Evolutionary conservation across 1,140 invertebrate genomes (phyloP).

Genomic region (Ctenoplectra terminalis): DNA sequence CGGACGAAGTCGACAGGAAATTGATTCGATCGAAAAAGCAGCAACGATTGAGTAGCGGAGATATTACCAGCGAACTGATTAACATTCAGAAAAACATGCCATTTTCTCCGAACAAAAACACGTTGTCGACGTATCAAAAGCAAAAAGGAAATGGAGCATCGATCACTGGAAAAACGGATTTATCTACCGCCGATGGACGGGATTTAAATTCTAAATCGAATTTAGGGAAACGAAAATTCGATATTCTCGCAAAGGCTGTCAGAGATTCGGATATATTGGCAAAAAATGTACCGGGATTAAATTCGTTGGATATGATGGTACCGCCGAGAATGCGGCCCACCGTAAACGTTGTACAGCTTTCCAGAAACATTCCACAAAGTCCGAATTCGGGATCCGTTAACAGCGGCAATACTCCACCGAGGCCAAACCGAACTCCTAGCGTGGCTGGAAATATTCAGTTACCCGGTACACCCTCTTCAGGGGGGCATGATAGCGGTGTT

Average conservation of each 20-base stretch:
- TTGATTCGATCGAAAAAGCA: conserved; percentile 73
- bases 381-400: conserved; percentile 77
- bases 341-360: conserved; percentile 85
- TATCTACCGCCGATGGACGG: neutral
- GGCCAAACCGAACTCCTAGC: conserved; percentile 71
- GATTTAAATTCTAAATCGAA: conserved; percentile 66
- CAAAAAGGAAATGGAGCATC: conserved; percentile 60
- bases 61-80: conserved; percentile 76
- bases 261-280: conserved; percentile 79
- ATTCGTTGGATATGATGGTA: conserved; percentile 84
- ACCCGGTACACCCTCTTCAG: conserved; percentile 71
- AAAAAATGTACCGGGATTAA: conserved; percentile 83
- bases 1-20: conserved; percentile 77
- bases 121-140: conserved; percentile 72
- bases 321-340: conserved; percentile 83
- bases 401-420: conserved; percentile 72
- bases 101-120: conserved; percentile 74
- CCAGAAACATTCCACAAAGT: conserved; percentile 80
- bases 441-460: conserved; percentile 67
- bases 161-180: conserved; percentile 36
- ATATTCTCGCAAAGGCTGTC: conserved; percentile 74
- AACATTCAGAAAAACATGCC: conserved; percentile 78
- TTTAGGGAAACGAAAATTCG: conserved; percentile 74
- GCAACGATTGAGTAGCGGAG: conserved; percentile 69
- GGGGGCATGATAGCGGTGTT: conserved; percentile 80